Conservation (phyloP, 2,888 invertebrate genomes). For the Pterostichus madidus region DNA sequence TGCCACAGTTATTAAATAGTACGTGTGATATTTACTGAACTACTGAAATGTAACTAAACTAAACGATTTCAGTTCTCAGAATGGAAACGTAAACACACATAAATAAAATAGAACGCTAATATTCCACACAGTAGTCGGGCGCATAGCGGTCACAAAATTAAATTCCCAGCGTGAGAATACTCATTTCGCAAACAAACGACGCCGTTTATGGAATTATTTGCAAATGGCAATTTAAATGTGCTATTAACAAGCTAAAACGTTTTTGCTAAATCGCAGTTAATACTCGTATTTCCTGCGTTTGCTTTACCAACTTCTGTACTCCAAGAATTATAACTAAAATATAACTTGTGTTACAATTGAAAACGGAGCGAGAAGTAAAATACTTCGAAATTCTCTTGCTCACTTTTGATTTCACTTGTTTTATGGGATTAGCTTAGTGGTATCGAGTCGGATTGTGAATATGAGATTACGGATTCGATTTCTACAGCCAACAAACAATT, state of each 20-base stretch:
- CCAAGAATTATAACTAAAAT: too few relatives aligned
- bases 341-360: too few relatives aligned
- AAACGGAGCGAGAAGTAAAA: too few relatives aligned
- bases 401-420: too few relatives aligned
- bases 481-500: too few relatives aligned
- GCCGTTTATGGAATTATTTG: slow-evolving; percentile 53
- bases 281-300: neutral
- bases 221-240: slow-evolving; percentile 48
- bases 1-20: neutral
- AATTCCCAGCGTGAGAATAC: slow-evolving; percentile 37
- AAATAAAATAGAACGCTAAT: slow-evolving; percentile 15
- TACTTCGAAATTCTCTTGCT: too few relatives aligned
- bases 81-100: slow-evolving; percentile 28
- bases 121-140: neutral
- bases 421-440: too few relatives aligned
- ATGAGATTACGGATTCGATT: too few relatives aligned
- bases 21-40: neutral
- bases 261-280: slow-evolving; percentile 31
- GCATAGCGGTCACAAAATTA: slow-evolving; percentile 30
- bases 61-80: neutral
- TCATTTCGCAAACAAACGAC: slow-evolving; percentile 38
- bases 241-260: slow-evolving; percentile 47
- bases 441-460: too few relatives aligned
- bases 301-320: neutral
- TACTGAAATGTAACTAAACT: neutral